A percentile compares a stretch with the other conserved stretches of the same genome.
Evolutionary conservation across 2,888 invertebrate species (phyloP).

Genomic region (Apeira syringaria): DNA sequence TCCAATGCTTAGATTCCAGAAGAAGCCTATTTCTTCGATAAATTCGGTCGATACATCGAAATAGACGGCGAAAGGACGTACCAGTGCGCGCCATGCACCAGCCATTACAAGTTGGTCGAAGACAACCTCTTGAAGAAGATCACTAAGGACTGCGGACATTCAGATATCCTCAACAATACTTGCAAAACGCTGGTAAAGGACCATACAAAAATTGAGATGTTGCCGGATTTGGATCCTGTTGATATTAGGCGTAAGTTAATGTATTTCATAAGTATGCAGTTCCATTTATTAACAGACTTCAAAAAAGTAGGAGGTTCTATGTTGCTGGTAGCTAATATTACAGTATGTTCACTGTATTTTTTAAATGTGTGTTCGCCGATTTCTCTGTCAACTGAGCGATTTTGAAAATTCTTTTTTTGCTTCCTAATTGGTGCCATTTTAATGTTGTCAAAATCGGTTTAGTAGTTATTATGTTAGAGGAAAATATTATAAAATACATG

Average conservation of each 20-base stretch:
- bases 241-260: constrained; percentile 50
- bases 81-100: constrained; percentile 55
- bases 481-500: too few relatives aligned
- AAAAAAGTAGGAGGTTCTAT: too few relatives aligned
- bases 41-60: constrained; percentile 50
- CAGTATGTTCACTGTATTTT: too few relatives aligned
- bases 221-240: constrained; percentile 41
- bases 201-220: constrained; percentile 33
- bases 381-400: too few relatives aligned
- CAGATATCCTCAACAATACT: constrained; percentile 32
- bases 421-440: too few relatives aligned
- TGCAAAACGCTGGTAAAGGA: constrained; percentile 47
- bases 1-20: constrained; percentile 28
- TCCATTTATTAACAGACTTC: too few relatives aligned
- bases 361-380: too few relatives aligned
- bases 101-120: constrained; percentile 47
- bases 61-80: constrained; percentile 50
- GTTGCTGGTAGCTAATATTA: too few relatives aligned
- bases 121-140: constrained; percentile 42
- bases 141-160: constrained; percentile 55
- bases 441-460: too few relatives aligned
- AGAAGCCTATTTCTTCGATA: constrained; percentile 51
- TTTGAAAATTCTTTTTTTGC: too few relatives aligned
- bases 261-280: too few relatives aligned
- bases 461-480: too few relatives aligned